Conservation (phyloP, 2,797 vertebrate genomes). For the Falco cherrug region DNA sequence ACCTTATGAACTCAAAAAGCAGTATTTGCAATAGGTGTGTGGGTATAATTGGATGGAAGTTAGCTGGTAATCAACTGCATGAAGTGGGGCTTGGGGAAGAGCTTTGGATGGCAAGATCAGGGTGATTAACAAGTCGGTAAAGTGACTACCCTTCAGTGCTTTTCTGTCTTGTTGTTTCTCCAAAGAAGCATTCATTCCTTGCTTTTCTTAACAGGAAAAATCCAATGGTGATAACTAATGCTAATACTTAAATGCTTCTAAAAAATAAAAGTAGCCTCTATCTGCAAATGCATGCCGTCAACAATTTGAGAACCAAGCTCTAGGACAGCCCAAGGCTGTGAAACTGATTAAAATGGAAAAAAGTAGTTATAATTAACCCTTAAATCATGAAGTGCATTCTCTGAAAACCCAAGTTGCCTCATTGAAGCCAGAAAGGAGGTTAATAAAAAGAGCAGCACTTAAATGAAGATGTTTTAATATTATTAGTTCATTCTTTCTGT, state of each 20-base stretch:
- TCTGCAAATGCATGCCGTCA: neutral
- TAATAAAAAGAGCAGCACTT: slow-evolving; percentile 16
- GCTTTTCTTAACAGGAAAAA: neutral
- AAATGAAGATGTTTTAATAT: neutral
- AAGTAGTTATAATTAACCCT: slow-evolving; percentile 35
- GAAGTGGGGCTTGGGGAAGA: neutral
- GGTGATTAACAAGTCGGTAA: neutral
- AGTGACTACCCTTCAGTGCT: neutral
- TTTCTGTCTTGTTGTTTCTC: slow-evolving; percentile 2
- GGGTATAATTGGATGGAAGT: neutral
- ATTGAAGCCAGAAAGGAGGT: neutral
- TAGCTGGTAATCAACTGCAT: neutral
- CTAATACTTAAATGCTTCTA: neutral
- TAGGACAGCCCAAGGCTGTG: slow-evolving; percentile 36
- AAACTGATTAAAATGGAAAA: slow-evolving; percentile 48
- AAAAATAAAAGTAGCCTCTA: slow-evolving; percentile 12
- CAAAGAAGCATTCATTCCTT: neutral
- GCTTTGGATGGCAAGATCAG: neutral
- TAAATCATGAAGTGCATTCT: slow-evolving; percentile 19
- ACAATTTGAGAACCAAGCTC: slow-evolving; percentile 29
- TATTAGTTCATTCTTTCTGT: slow-evolving; percentile 19
- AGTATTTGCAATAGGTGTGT: neutral
- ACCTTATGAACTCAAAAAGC: neutral
- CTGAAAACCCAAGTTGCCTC: neutral
- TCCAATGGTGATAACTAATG: neutral